phyloP scores from a whole-genome alignment of 2,888 invertebrate genomes.

The Amiota mariae region DNA sequence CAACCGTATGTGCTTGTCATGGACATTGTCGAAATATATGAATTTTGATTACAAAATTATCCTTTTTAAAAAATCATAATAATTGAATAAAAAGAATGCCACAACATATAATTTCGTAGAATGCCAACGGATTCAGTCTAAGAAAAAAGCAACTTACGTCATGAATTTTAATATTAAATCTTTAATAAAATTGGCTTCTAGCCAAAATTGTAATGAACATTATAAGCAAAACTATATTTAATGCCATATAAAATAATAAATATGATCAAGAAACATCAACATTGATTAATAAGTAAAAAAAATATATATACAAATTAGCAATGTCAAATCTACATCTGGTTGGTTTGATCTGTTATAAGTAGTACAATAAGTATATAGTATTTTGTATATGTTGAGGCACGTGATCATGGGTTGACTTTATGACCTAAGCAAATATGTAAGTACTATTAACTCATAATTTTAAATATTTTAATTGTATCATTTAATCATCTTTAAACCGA shows the following conservation, averaged over 20 bases:
- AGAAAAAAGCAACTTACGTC: conserved; percentile 27
- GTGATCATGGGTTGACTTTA: background rate
- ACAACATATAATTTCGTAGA: conserved; percentile 11
- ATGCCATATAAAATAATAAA: background rate
- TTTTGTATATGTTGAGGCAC: background rate
- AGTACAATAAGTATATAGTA: background rate
- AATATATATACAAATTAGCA: conserved; percentile 18
- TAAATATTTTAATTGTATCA: no score
- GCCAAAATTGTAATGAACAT: conserved; percentile 42
- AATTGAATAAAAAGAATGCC: conserved; percentile 7
- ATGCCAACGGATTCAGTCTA: background rate
- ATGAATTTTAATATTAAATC: conserved; percentile 24
- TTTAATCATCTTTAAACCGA: no score
- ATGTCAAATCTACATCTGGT: conserved; percentile 4
- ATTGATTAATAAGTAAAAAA: conserved; percentile 1
- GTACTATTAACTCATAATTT: no score
- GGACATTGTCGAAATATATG: background rate
- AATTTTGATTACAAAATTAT: no score
- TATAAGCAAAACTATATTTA: conserved; percentile 24
- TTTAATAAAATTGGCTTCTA: conserved; percentile 39
- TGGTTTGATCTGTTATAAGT: background rate
- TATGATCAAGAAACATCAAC: background rate
- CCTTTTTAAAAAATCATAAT: background rate
- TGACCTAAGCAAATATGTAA: no score
- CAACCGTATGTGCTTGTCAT: conserved; percentile 48